Conservation (phyloP, 2,113 vertebrate genomes). For the Kryptolebias marmoratus region DNA sequence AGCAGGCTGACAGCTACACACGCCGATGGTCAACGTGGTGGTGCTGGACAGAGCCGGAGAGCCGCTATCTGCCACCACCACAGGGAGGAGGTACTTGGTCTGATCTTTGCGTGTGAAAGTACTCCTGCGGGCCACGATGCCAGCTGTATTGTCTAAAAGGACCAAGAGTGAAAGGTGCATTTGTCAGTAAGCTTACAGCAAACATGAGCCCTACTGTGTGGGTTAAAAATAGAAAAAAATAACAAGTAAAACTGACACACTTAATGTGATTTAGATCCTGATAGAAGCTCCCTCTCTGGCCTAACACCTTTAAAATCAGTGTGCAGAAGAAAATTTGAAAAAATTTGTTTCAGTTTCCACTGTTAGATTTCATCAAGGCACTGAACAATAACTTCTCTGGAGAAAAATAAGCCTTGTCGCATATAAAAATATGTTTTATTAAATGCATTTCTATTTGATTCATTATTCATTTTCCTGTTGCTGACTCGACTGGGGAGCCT, state of each 20-base stretch:
- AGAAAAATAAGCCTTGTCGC: constrained; percentile 28
- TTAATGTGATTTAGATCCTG: constrained; percentile 45
- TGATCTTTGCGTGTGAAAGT: constrained; percentile 85
- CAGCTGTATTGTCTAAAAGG: constrained; percentile 89
- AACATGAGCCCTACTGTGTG: not conserved
- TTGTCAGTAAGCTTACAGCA: constrained; percentile 16
- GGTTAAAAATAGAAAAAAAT: constrained; percentile 8
- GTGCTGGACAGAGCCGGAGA: constrained; percentile 87
- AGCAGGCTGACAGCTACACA: constrained; percentile 86
- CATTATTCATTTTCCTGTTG: constrained; percentile 53
- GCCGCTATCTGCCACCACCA: constrained; percentile 90
- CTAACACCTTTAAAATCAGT: constrained; percentile 22
- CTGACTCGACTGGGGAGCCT: constrained; percentile 35
- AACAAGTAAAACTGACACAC: constrained; percentile 11
- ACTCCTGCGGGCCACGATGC: constrained; percentile 84
- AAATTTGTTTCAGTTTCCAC: constrained; percentile 3
- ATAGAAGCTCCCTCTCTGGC: constrained; percentile 15
- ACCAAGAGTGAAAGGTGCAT: not conserved
- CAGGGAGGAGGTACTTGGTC: constrained; percentile 81
- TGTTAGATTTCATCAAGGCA: constrained; percentile 18
- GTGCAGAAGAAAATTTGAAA: constrained; percentile 19
- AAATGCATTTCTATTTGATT: constrained; percentile 36
- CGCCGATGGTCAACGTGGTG: constrained; percentile 85
- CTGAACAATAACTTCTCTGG: constrained; percentile 18
- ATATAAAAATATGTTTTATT: constrained; percentile 41